These are phyloP conservation scores for Spodoptera frugiperda DNA, from an alignment of 1,140 invertebrate species.

Conservation along the genomic window DNA sequence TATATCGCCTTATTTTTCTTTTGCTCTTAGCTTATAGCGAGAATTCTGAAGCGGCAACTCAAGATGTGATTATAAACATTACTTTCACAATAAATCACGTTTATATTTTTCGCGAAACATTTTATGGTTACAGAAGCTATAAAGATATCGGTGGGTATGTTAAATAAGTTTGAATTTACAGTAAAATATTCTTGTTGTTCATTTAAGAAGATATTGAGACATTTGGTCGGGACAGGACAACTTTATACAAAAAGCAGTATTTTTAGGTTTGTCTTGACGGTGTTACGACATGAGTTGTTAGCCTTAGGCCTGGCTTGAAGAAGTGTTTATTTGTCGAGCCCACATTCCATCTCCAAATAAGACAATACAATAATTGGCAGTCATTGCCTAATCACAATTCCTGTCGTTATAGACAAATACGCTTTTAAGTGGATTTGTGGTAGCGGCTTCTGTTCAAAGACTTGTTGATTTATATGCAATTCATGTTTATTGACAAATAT, in stretches of 20 bases:
- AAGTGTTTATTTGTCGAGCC: slow-evolving; percentile 37
- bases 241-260: slow-evolving; percentile 25
- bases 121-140: slow-evolving; percentile 60
- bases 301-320: not conserved
- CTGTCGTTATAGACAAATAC: slow-evolving; percentile 11
- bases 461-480: too few relatives aligned
- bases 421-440: slow-evolving; percentile 16
- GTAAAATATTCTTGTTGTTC: slow-evolving; percentile 46
- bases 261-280: slow-evolving; percentile 5
- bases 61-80: slow-evolving; percentile 58
- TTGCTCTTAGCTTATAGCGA: not conserved
- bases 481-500: too few relatives aligned
- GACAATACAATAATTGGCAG: slow-evolving; percentile 32
- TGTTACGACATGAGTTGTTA: slow-evolving; percentile 20
- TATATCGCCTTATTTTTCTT: slow-evolving; percentile 13
- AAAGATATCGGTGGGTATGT: slow-evolving; percentile 58
- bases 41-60: slow-evolving; percentile 39
- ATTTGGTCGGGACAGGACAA: slow-evolving; percentile 16
- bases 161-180: slow-evolving; percentile 55
- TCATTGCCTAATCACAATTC: slow-evolving; percentile 8
- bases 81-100: slow-evolving; percentile 65
- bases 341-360: slow-evolving; percentile 45
- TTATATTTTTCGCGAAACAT: slow-evolving; percentile 60
- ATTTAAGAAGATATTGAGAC: slow-evolving; percentile 38
- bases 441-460: not conserved